phyloP scores from a whole-genome alignment of 2,888 invertebrate species.

The Arge pagana region DNA sequence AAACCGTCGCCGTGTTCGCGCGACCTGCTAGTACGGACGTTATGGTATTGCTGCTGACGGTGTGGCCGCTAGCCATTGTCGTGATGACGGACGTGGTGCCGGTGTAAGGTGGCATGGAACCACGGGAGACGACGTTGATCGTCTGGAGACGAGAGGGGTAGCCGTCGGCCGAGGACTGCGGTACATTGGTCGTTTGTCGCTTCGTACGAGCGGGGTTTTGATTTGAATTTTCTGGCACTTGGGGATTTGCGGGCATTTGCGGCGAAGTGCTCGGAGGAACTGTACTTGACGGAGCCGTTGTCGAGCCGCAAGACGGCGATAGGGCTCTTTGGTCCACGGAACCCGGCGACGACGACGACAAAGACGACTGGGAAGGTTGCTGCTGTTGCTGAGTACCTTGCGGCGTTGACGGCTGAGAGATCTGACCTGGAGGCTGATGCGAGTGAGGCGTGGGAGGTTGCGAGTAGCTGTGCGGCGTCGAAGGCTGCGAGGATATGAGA shows the following conservation, averaged over 20 bases:
- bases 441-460: slow-evolving; percentile 54
- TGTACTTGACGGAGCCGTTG: slow-evolving; percentile 39
- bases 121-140: slow-evolving; percentile 40
- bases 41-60: slow-evolving; percentile 79
- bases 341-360: slow-evolving; percentile 10
- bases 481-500: slow-evolving; percentile 51
- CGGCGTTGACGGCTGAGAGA: slow-evolving; percentile 37
- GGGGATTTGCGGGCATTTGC: slow-evolving; percentile 28
- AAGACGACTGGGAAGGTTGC: slow-evolving; percentile 35
- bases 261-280: slow-evolving; percentile 43
- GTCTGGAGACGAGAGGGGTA: slow-evolving; percentile 55
- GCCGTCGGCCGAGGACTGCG: slow-evolving; percentile 41
- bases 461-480: slow-evolving; percentile 53
- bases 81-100: slow-evolving; percentile 60
- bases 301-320: slow-evolving; percentile 41
- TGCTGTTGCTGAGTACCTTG: slow-evolving; percentile 44
- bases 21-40: slow-evolving; percentile 79
- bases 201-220: slow-evolving; percentile 27
- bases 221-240: slow-evolving; percentile 16
- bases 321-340: slow-evolving; percentile 43
- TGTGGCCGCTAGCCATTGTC: slow-evolving; percentile 75
- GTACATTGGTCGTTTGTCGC: slow-evolving; percentile 58
- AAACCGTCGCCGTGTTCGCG: slow-evolving; percentile 77
- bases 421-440: slow-evolving; percentile 37
- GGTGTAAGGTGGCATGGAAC: slow-evolving; percentile 41